These are phyloP conservation scores for Rhynchotus rufescens DNA, from an alignment of 2,797 vertebrate genomes.

Conservation along the genomic window DNA sequence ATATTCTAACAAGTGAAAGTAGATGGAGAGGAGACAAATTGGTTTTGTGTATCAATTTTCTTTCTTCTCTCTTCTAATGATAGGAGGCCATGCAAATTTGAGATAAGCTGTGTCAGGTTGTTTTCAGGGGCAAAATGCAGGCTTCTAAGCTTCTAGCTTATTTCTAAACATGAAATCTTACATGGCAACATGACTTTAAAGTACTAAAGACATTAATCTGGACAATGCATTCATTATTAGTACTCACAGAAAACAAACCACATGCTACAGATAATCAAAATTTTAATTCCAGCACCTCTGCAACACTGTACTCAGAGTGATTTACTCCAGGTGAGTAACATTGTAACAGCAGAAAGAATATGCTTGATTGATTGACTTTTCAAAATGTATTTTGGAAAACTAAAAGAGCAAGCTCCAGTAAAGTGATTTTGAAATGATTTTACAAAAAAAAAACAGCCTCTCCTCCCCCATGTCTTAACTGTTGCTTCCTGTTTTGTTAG, in stretches of 20 bases:
- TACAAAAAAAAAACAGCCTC: background rate
- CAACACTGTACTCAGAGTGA: background rate
- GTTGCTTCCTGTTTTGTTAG: background rate
- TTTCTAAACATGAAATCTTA: background rate
- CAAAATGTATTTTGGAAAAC: background rate
- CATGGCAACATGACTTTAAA: background rate
- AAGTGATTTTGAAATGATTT: background rate
- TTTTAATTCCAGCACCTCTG: background rate
- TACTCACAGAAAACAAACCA: background rate
- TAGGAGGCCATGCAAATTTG: background rate
- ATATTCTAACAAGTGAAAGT: background rate
- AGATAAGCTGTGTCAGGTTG: background rate
- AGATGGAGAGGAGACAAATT: background rate
- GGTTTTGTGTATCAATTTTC: background rate
- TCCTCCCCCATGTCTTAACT: background rate
- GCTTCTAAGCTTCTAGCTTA: background rate
- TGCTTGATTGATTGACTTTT: background rate
- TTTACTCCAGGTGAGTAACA: background rate
- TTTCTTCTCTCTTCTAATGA: background rate
- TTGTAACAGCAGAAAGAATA: background rate
- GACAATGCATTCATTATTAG: background rate
- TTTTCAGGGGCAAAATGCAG: background rate
- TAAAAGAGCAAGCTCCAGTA: background rate
- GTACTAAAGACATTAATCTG: background rate
- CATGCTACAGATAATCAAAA: background rate